Evolutionary conservation across 2,797 vertebrate genomes (phyloP).

Genomic region (Thunnus albacares): DNA sequence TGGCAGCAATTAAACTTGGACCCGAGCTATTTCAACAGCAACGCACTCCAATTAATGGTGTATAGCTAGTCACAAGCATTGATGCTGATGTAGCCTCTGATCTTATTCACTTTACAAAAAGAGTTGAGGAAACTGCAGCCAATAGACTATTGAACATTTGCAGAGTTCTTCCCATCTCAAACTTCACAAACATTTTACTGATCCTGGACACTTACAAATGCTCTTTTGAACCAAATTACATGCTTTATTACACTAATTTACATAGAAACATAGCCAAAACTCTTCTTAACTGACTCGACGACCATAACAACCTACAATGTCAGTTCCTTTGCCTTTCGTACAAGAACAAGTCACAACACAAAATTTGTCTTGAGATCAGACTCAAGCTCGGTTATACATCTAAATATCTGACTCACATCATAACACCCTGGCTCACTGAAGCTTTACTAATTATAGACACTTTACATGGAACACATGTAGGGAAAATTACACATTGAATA

Average conservation of each 20-base stretch:
- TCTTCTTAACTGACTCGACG: no score
- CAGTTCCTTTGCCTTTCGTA: no score
- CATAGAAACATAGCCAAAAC: no score
- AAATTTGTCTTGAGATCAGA: background rate
- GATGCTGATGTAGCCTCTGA: background rate
- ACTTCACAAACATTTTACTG: no score
- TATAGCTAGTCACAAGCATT: no score
- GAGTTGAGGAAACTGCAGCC: background rate
- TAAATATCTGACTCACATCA: background rate
- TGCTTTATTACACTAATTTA: no score
- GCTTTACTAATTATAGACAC: background rate
- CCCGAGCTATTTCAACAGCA: background rate
- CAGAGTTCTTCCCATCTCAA: background rate
- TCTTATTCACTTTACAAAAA: background rate
- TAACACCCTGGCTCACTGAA: background rate
- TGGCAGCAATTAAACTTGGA: background rate
- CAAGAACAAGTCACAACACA: background rate
- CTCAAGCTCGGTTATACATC: no score
- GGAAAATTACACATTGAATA: background rate
- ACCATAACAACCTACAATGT: no score
- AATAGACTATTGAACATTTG: background rate
- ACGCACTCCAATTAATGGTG: no score
- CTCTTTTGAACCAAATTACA: no score
- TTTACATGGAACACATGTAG: background rate
- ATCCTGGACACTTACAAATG: no score